Evolutionary conservation across 1,140 invertebrate species (phyloP).

Genomic region (Semibalanus balanoides): DNA sequence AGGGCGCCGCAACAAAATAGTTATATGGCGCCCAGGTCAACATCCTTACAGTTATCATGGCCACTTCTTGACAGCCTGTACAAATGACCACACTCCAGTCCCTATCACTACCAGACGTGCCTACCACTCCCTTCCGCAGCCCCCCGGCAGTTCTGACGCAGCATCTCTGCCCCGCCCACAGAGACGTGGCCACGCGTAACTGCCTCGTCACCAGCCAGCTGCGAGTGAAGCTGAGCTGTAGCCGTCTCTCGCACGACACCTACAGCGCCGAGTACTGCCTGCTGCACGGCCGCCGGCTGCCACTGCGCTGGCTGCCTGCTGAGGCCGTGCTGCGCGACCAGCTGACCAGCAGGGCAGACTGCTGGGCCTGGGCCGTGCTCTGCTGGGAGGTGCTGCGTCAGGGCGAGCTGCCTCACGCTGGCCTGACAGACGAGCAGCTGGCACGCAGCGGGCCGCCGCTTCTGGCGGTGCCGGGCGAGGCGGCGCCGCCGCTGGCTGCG

Average conservation of each 20-base stretch:
- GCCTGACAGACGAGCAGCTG: conserved; percentile 60
- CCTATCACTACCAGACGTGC: too few relatives aligned
- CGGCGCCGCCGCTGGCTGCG: background rate
- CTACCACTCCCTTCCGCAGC: too few relatives aligned
- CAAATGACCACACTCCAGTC: too few relatives aligned
- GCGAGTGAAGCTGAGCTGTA: conserved; percentile 65
- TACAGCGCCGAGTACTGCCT: conserved; percentile 67
- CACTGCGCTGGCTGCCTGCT: conserved; percentile 69
- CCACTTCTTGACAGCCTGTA: too few relatives aligned
- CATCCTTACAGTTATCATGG: too few relatives aligned
- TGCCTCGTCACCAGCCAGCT: conserved; percentile 71
- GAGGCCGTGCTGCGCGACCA: conserved; percentile 82
- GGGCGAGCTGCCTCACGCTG: conserved; percentile 69
- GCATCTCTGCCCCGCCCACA: conserved; percentile 44
- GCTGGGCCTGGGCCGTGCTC: conserved; percentile 77
- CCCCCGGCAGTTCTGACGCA: conserved; percentile 9
- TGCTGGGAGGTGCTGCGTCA: conserved; percentile 83
- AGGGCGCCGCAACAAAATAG: too few relatives aligned
- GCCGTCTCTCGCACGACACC: conserved; percentile 64
- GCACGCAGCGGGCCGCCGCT: too few relatives aligned
- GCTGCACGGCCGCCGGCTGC: conserved; percentile 41
- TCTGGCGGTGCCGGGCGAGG: background rate
- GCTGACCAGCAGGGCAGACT: conserved; percentile 84
- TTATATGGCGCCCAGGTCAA: too few relatives aligned
- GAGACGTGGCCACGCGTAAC: conserved; percentile 85